Conservation (phyloP, 1,140 invertebrate species). For the Procambarus clarkii region DNA sequence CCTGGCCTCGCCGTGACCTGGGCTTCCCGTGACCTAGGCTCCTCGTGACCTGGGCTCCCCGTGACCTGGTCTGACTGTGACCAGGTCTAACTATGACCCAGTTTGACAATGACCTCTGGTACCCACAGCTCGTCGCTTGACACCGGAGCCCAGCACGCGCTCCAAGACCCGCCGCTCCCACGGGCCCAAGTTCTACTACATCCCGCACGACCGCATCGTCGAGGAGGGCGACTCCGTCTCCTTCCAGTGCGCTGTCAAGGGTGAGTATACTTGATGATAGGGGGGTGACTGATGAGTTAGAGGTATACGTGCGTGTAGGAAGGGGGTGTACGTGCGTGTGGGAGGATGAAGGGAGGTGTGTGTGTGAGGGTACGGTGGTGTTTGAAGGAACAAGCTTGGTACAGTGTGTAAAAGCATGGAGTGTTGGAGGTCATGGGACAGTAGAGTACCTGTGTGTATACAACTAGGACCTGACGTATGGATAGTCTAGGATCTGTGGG, state of each 20-base stretch:
- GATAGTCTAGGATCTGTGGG: too few relatives aligned
- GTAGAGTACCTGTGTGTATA: too few relatives aligned
- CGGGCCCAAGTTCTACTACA: constrained; percentile 88
- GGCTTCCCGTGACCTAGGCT: neutral
- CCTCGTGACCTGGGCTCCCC: neutral
- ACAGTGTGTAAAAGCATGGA: too few relatives aligned
- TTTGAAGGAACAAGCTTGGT: too few relatives aligned
- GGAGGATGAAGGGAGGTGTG: neutral
- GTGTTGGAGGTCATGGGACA: too few relatives aligned
- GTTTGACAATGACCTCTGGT: neutral
- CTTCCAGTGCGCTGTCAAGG: constrained; percentile 87
- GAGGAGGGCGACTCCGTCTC: constrained; percentile 88
- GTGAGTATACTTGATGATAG: constrained; percentile 73
- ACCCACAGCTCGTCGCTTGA: constrained; percentile 59
- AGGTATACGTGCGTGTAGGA: too few relatives aligned
- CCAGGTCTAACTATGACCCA: too few relatives aligned
- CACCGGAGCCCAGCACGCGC: constrained; percentile 66
- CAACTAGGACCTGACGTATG: too few relatives aligned
- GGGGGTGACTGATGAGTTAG: too few relatives aligned
- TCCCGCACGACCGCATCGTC: constrained; percentile 88
- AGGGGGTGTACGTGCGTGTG: too few relatives aligned
- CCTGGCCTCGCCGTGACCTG: neutral
- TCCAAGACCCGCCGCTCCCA: constrained; percentile 60
- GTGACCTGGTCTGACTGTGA: too few relatives aligned
- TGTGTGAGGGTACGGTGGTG: neutral